These are phyloP conservation scores for Dioctria linearis DNA, from an alignment of 2,888 invertebrate genomes.

Conservation along the genomic window DNA sequence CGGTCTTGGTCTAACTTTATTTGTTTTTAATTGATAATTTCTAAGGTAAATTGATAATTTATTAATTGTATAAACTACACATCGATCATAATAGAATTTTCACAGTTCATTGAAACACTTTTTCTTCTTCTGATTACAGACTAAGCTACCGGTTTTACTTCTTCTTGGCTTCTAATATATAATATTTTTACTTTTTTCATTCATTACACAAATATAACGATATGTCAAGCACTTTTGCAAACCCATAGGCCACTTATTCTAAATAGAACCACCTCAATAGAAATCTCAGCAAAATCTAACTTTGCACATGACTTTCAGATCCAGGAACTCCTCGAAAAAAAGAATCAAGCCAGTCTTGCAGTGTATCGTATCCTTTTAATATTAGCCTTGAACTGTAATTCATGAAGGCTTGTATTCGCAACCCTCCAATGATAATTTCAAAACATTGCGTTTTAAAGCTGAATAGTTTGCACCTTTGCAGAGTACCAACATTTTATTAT, in stretches of 20 bases:
- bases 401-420: constrained; percentile 7
- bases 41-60: too few relatives aligned
- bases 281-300: constrained; percentile 8
- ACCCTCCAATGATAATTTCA: constrained; percentile 26
- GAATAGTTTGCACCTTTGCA: constrained; percentile 7
- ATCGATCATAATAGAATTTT: too few relatives aligned
- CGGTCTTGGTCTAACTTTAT: too few relatives aligned
- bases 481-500: constrained; percentile 3
- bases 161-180: too few relatives aligned
- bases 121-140: too few relatives aligned
- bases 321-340: not conserved
- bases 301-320: too few relatives aligned
- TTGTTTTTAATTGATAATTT: too few relatives aligned
- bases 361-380: constrained; percentile 13
- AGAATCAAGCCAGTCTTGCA: not conserved
- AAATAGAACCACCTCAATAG: not conserved
- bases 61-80: too few relatives aligned
- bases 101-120: too few relatives aligned
- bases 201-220: too few relatives aligned
- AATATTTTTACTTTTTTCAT: too few relatives aligned
- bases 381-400: constrained; percentile 38
- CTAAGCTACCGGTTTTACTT: too few relatives aligned
- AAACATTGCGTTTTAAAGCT: constrained; percentile 25
- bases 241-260: not conserved
- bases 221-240: not conserved